A percentile compares a stretch with the other conserved stretches of the same genome.
These are phyloP conservation scores for Oophaga sylvatica DNA, from an alignment of 2,797 vertebrate genomes.

Conservation along the genomic window DNA sequence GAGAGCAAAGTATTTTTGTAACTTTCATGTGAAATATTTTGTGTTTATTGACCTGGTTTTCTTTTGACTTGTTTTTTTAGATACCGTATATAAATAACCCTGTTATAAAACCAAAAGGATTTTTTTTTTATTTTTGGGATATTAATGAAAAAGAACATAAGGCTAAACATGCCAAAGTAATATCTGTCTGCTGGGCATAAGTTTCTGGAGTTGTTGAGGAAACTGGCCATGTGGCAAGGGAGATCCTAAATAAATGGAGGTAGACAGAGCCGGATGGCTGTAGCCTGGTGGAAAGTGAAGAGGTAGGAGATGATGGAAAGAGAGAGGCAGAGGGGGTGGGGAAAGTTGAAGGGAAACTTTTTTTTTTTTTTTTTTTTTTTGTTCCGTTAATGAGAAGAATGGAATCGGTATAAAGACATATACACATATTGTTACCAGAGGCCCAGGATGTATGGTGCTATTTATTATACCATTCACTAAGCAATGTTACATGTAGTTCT, in stretches of 20 bases:
- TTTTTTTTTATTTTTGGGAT: background rate
- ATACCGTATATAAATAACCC: too few relatives aligned
- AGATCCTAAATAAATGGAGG: background rate
- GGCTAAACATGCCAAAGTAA: constrained; percentile 26
- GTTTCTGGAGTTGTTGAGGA: background rate
- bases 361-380: background rate
- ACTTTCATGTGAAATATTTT: background rate
- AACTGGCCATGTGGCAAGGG: background rate
- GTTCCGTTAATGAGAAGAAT: background rate
- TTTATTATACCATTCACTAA: background rate
- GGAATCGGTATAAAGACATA: background rate
- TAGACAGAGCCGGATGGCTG: background rate
- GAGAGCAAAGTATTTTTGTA: constrained; percentile 56
- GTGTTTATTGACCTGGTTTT: constrained; percentile 21
- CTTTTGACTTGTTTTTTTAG: background rate
- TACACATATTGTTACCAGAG: background rate
- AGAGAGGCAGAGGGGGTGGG: background rate
- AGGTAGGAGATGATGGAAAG: background rate
- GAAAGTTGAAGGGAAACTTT: background rate
- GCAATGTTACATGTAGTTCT: background rate
- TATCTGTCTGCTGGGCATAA: background rate
- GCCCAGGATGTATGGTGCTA: background rate
- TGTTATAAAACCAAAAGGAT: background rate
- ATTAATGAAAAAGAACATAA: background rate
- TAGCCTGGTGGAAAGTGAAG: constrained; percentile 8